phyloP scores from a whole-genome alignment of 64 coral and sea anemone genomes.

The Exaiptasia diaphana region DNA sequence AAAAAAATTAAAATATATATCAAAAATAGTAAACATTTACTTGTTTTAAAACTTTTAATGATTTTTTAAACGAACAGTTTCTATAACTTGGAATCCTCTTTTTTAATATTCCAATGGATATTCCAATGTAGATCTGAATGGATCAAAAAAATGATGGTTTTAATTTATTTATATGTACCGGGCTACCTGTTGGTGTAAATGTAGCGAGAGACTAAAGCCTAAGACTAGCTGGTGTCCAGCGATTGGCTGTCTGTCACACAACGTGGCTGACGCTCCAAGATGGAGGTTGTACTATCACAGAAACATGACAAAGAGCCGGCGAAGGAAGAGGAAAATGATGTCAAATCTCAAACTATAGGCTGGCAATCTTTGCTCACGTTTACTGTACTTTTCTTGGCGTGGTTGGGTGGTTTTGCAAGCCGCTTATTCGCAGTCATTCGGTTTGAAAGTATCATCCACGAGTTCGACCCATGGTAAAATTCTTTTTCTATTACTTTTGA shows the following conservation, averaged over 20 bases:
- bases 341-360: conserved; percentile 90
- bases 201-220: no score
- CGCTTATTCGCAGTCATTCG: conserved; percentile 97
- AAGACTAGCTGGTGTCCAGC: conserved; percentile 49
- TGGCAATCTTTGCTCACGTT: conserved; percentile 88
- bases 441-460: conserved; percentile 99
- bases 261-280: conserved; percentile 82
- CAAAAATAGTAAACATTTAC: no score
- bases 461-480: conserved; percentile 96
- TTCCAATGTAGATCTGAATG: no score
- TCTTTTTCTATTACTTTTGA: not conserved
- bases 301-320: conserved; percentile 41
- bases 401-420: conserved; percentile 98
- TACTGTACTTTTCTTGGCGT: conserved; percentile 84
- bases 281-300: conserved; percentile 62
- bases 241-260: conserved; percentile 61
- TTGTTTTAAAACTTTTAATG: no score
- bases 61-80: no score
- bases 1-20: no score
- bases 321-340: conserved; percentile 48
- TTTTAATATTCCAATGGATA: no score
- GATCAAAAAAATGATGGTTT: no score
- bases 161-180: no score
- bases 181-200: no score
- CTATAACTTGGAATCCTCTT: no score